Conservation (phyloP, 2,797 vertebrate genomes). For the Geotrypetes seraphini region DNA sequence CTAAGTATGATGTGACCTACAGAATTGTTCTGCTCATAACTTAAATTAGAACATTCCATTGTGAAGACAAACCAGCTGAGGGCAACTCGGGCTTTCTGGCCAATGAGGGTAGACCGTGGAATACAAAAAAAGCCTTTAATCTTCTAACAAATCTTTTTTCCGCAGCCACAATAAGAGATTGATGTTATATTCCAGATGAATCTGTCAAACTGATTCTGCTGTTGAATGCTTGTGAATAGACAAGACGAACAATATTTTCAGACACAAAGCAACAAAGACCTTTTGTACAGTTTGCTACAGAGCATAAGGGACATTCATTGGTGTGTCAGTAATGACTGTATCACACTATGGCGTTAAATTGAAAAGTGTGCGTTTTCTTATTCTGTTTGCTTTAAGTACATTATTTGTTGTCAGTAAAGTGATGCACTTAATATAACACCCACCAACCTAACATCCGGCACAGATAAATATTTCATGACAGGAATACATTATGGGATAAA, state of each 20-base stretch:
- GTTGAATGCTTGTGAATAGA: slow-evolving; percentile 1
- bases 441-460: no score
- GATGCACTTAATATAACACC: no score
- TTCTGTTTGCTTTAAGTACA: neutral
- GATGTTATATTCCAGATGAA: slow-evolving; percentile 5
- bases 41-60: slow-evolving; percentile 10
- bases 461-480: no score
- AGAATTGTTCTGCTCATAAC: slow-evolving; percentile 7
- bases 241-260: slow-evolving; percentile 1
- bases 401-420: no score
- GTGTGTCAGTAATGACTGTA: slow-evolving; percentile 1
- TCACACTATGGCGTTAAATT: neutral
- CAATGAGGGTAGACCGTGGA: slow-evolving; percentile 9
- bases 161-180: neutral
- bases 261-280: neutral
- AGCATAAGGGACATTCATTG: neutral
- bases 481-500: no score
- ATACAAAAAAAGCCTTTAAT: neutral
- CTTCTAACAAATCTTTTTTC: neutral
- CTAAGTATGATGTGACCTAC: neutral
- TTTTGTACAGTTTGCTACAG: neutral
- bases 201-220: slow-evolving; percentile 3
- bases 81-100: neutral
- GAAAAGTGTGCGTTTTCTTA: neutral
- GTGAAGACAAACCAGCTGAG: slow-evolving; percentile 11